Conservation (phyloP, 2,113 vertebrate genomes). For the Aphelocoma coerulescens region DNA sequence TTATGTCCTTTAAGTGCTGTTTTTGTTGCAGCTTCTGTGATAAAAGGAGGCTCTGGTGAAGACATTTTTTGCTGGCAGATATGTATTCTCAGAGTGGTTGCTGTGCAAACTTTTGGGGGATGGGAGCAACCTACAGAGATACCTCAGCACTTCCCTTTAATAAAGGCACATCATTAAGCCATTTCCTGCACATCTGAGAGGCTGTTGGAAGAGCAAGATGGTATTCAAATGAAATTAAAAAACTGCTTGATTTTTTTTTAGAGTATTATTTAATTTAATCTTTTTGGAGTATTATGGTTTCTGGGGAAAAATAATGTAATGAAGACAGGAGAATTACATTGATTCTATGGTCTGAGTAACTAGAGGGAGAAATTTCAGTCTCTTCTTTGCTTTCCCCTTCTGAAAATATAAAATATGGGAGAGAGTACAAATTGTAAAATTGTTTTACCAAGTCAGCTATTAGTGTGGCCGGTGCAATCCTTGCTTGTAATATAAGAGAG, state of each 20-base stretch:
- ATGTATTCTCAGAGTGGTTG: background rate
- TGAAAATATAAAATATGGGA: background rate
- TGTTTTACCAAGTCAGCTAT: background rate
- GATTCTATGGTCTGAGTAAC: slow-evolving; percentile 21
- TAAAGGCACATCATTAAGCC: slow-evolving; percentile 29
- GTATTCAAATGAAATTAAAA: slow-evolving; percentile 65
- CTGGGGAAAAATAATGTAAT: slow-evolving; percentile 51
- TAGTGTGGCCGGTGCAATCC: background rate
- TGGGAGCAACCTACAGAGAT: background rate
- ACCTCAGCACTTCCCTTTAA: slow-evolving; percentile 25
- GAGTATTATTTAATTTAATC: slow-evolving; percentile 59
- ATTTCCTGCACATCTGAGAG: slow-evolving; percentile 53
- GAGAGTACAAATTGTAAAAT: background rate
- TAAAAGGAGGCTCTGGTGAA: background rate
- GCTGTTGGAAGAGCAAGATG: slow-evolving; percentile 27
- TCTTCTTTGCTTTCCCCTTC: background rate
- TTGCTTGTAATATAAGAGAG: background rate
- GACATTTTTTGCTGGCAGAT: background rate
- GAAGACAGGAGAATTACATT: slow-evolving; percentile 40
- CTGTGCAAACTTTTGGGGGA: slow-evolving; percentile 12
- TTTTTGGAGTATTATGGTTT: slow-evolving; percentile 50
- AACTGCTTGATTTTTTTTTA: background rate
- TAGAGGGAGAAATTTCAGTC: background rate
- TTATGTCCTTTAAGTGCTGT: slow-evolving; percentile 45
- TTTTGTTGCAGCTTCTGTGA: slow-evolving; percentile 2